Conservation (phyloP, 2,113 vertebrate genomes). For the Onychostruthus taczanowskii region DNA sequence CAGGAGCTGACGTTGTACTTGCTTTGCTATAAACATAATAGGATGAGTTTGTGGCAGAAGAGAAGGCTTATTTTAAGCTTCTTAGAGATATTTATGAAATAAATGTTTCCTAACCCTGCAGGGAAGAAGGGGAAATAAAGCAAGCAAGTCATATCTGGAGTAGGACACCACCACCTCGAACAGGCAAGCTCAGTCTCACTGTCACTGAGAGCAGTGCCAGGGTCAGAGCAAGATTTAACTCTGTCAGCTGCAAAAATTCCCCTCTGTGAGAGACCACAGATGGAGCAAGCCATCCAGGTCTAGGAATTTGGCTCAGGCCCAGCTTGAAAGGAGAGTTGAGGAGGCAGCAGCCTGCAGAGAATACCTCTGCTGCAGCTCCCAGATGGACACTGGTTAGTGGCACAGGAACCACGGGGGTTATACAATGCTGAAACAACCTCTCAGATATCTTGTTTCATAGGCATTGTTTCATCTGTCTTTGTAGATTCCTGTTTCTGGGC, state of each 20-base stretch:
- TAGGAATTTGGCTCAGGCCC: neutral
- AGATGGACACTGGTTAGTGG: neutral
- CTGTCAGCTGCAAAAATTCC: neutral
- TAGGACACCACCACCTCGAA: constrained; percentile 31
- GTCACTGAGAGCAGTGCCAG: neutral
- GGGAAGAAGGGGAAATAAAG: constrained; percentile 2
- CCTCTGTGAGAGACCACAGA: neutral
- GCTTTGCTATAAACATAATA: constrained; percentile 54
- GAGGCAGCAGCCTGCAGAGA: neutral
- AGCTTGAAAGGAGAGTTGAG: neutral
- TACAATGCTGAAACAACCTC: neutral
- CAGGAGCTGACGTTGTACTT: constrained; percentile 12
- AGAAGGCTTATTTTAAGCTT: constrained; percentile 70
- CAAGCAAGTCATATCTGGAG: neutral
- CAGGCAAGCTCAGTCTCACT: neutral
- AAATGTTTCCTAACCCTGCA: constrained; percentile 45
- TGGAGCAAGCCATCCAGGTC: neutral
- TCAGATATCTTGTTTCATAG: neutral
- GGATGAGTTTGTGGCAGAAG: constrained; percentile 33
- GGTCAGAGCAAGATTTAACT: neutral
- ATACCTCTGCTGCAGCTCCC: neutral
- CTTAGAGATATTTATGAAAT: constrained; percentile 66
- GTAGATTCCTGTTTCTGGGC: neutral
- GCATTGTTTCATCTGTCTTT: neutral
- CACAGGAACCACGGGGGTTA: neutral